Conservation (phyloP, 64 coral and sea anemone species). For the Montipora sp. region DNA sequence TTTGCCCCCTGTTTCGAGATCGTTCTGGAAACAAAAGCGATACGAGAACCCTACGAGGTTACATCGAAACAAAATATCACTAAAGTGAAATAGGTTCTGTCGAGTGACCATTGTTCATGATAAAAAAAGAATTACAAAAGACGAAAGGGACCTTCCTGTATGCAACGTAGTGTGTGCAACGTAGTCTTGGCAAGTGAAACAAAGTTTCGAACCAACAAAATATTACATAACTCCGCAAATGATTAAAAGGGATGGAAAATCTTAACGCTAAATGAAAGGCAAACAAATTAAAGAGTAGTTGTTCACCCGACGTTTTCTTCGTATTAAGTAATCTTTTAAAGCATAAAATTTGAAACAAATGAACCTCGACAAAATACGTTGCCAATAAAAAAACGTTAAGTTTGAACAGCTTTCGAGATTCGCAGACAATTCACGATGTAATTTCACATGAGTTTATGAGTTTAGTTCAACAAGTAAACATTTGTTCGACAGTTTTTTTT, state of each 20-base stretch:
- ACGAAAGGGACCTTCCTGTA: neutral
- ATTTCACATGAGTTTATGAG: neutral
- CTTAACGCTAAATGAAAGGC: neutral
- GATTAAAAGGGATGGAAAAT: neutral
- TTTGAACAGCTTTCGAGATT: neutral
- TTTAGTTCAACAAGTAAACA: neutral
- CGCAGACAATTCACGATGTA: neutral
- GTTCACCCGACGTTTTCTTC: neutral
- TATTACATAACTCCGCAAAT: neutral
- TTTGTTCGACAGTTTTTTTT: neutral
- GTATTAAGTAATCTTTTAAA: neutral
- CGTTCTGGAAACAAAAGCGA: neutral
- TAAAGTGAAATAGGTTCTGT: neutral
- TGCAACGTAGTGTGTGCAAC: neutral
- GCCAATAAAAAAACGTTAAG: neutral
- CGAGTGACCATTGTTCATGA: neutral
- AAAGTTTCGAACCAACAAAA: neutral
- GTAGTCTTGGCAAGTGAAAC: slow-evolving; percentile 10
- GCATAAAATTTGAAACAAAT: neutral
- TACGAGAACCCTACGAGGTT: neutral
- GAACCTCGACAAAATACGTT: neutral
- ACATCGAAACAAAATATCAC: neutral
- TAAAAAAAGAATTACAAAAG: slow-evolving; percentile 11
- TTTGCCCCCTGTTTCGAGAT: neutral
- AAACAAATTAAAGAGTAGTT: neutral